Evolutionary conservation across 2,797 vertebrate genomes (phyloP), one percentile per base, ranked within the genome.

Genomic region (Cyclopterus lumpus): DNA sequence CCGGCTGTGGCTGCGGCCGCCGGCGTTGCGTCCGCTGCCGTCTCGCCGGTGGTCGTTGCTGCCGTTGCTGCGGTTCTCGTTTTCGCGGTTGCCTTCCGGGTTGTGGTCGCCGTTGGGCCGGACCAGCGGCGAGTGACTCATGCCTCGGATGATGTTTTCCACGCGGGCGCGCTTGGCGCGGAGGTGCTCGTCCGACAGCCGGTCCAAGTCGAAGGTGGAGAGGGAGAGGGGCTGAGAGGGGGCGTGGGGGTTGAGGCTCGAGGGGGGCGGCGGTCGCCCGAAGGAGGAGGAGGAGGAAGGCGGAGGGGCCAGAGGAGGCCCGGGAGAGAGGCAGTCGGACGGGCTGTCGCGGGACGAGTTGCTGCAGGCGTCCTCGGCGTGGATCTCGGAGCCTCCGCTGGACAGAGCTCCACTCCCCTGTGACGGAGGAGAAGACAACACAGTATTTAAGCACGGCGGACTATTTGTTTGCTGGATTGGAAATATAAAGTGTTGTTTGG

Each of bases 81-180:
- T 88, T 8, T 90, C 86, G 0, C 61, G 79, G 69, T 54, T 73
- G 82, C 58, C 48, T 0, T 91, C 89, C 36, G 96, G 96, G 22
- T 92, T 93, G 93, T 97, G 97, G 90, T 96, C 95, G 71, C 94
- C 92, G 48, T 14, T 91, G 44, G 83, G 73, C 44, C 89, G 87
- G 3, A 18, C 96, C 76, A 93, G 96, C 12, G 98, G 98, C 75
- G 98, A 99, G 95, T 99, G 98, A 90, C 98, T 99, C 98, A 99
- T 99, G 80, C 98, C 98, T 60, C 97, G 97, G 91, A 99, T 99
- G 84, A 99, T 99, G 94, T 99, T 99, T 89, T 99, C 98, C 86
- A 99, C 98, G 10, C 98, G 96, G 84, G 98, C 98, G 18, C 98
- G 97, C 90, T 99, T 99, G 70, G 98, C 98, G 77, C 97, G 96